These are phyloP conservation scores for Poeciliopsis prolifica DNA, from an alignment of 2,113 vertebrate species.

Conservation along the genomic window DNA sequence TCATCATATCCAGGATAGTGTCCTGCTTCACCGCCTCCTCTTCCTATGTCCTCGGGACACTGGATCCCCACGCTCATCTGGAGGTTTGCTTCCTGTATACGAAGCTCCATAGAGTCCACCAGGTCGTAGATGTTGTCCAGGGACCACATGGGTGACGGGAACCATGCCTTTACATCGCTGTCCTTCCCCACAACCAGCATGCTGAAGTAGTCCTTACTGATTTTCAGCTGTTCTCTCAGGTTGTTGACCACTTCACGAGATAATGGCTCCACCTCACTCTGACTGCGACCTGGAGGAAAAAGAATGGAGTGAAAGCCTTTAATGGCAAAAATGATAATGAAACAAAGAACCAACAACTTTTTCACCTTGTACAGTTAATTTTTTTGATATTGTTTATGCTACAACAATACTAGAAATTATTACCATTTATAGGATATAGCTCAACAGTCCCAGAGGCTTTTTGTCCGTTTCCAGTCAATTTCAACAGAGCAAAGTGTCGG, in stretches of 20 bases:
- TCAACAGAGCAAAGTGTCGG: conserved; percentile 82
- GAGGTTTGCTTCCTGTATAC: conserved; percentile 77
- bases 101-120: conserved; percentile 81
- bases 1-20: conserved; percentile 59
- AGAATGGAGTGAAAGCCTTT: background rate
- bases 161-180: conserved; percentile 80
- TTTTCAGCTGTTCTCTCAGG: conserved; percentile 78
- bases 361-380: too few species aligned
- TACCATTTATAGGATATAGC: conserved; percentile 81
- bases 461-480: conserved; percentile 70
- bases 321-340: background rate
- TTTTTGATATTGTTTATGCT: background rate
- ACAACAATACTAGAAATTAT: background rate
- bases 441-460: conserved; percentile 77
- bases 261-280: conserved; percentile 73
- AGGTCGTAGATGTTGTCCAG: conserved; percentile 81
- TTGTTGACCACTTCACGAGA: conserved; percentile 67
- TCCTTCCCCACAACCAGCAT: conserved; percentile 83
- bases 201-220: conserved; percentile 81
- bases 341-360: background rate
- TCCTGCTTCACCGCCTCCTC: conserved; percentile 17
- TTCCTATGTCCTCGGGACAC: conserved; percentile 69
- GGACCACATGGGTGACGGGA: conserved; percentile 80
- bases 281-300: conserved; percentile 72
- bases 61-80: conserved; percentile 79